Base-by-base conservation (phyloP, 2,888 invertebrate species). In the Lithophane socia region DNA sequence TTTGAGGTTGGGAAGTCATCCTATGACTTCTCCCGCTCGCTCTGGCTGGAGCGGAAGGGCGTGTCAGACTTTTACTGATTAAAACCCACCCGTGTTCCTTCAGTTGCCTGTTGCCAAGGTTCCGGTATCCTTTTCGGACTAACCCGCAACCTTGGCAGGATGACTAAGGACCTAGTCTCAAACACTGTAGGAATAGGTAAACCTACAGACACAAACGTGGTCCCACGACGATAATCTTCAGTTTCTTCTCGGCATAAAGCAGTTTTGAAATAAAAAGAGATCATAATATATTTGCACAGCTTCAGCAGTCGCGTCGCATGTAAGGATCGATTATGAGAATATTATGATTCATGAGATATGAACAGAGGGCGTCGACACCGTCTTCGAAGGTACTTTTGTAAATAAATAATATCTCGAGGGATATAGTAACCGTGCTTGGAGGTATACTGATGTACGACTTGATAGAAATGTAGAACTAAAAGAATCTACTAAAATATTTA, bases 331-430 rank as follows among this genome's bases (percentile, higher is more conserved):
- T 76, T 74, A 72, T 71, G 75, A 65, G 79, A 70, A 77, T 60
- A 77, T 87, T 80, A 83, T 86, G 84, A 84, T 84, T 84, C 84
- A 86, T 81, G 84, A 88, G 69, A 81, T 63, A 29, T 75, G 70
- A 60, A 42, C 65, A 49, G 71, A 84, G 88, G 74, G 71, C 87
- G 75, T 78, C 76, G 86, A 86, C 86, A 84, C 68, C 52, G 67
- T 44, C 68, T 85, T 64, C 12, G 66, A 77, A 73, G 70, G 67
- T 64, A 66, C 12, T 37, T 75, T 54, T 13, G 65, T 70, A 74
- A 83, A 78, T 83, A 83, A 83, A 82, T 83, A 85, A 85, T 49
- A 68, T 66, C 73, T 75, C 52, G 21, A 74, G 70, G 67, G 76
- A 78, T 54, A 29, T 16, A 24, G 37, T 56, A 29, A 44, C 54